These are phyloP conservation scores for Heliconius congener DNA, from an alignment of 1,140 invertebrate species.

Conservation along the genomic window DNA sequence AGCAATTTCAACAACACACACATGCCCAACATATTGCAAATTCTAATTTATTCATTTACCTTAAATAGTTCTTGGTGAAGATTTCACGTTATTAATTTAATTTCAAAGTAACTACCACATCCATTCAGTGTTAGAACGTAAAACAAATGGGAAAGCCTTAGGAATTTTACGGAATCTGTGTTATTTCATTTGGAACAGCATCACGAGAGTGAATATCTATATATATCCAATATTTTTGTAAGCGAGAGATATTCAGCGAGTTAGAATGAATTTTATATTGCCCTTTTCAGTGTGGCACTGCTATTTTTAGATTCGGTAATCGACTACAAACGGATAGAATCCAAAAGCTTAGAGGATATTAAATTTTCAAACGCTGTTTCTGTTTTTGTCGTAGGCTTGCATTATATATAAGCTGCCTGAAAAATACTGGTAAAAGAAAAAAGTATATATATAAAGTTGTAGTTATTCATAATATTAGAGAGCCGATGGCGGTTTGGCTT, in stretches of 20 bases:
- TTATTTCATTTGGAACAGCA: conserved; percentile 26
- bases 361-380: conserved; percentile 4
- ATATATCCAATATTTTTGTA: conserved; percentile 16
- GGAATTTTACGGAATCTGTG: conserved; percentile 15
- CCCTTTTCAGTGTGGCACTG: not conserved
- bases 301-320: conserved; percentile 14
- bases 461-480: not conserved
- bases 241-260: conserved; percentile 10
- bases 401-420: not conserved
- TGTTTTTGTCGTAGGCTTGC: not conserved
- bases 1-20: not conserved
- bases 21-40: not conserved
- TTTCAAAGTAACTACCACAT: not conserved
- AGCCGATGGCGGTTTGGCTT: too few relatives aligned
- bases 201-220: conserved; percentile 23
- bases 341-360: conserved; percentile 9
- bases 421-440: not conserved
- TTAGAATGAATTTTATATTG: conserved; percentile 13
- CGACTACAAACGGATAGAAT: conserved; percentile 12
- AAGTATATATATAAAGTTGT: not conserved
- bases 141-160: not conserved
- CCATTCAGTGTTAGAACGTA: not conserved
- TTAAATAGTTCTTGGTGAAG: not conserved
- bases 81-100: not conserved
- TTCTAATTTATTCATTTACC: conserved; percentile 4